phyloP scores from a whole-genome alignment of 2,888 invertebrate species.

The Hedychridium roseum region DNA sequence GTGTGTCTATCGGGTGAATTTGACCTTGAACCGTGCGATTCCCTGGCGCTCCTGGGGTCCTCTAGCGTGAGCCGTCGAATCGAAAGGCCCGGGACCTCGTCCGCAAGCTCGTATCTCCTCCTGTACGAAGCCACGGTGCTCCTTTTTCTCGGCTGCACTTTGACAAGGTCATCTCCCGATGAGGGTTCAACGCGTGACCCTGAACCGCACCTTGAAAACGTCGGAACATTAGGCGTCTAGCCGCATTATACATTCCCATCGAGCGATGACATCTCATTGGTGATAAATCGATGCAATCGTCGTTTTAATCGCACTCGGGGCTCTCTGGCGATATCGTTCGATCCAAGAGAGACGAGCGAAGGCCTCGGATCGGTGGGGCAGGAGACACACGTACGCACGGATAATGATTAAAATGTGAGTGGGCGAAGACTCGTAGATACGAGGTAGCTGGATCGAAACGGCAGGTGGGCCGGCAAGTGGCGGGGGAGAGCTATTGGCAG shows the following conservation, averaged over 20 bases:
- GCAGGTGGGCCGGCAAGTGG: conserved; percentile 32
- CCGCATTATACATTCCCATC: conserved; percentile 16
- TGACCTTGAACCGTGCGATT: conserved; percentile 48
- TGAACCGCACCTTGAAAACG: not conserved
- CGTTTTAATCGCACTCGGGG: no score
- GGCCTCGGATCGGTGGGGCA: no score
- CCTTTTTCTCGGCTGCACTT: conserved; percentile 3
- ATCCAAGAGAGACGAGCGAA: no score
- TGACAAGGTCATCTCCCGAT: not conserved
- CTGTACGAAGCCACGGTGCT: conserved; percentile 57
- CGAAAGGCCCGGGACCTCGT: conserved; percentile 60
- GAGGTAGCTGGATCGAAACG: no score
- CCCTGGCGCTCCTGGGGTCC: conserved; percentile 54
- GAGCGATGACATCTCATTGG: no score
- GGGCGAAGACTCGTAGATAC: no score
- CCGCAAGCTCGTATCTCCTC: conserved; percentile 55
- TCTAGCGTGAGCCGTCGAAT: conserved; percentile 60
- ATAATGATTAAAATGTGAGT: no score
- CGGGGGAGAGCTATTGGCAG: conserved; percentile 5
- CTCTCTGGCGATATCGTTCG: no score
- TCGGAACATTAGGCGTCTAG: conserved; percentile 2
- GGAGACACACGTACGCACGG: no score
- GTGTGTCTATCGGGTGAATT: conserved; percentile 50
- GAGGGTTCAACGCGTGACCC: not conserved
- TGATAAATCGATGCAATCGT: no score